These are phyloP conservation scores for Dysmachus trigonus DNA, from an alignment of 2,888 invertebrate species.

Conservation along the genomic window DNA sequence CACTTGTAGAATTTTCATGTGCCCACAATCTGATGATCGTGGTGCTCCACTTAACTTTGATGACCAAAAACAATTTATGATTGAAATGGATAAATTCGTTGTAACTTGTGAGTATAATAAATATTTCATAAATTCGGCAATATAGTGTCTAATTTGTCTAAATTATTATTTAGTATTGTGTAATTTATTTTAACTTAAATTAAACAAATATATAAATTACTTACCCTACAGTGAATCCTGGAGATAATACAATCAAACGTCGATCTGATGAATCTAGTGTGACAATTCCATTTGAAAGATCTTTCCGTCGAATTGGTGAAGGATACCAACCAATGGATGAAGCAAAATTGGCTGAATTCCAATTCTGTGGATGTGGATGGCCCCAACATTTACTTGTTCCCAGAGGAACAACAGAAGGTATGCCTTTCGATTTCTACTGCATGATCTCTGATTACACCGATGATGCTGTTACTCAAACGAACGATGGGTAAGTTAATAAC, in stretches of 20 bases:
- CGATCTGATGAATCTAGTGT: slow-evolving; percentile 77
- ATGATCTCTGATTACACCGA: slow-evolving; percentile 79
- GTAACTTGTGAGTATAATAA: slow-evolving; percentile 67
- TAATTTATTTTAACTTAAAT: neutral
- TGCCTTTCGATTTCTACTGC: slow-evolving; percentile 74
- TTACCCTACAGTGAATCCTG: slow-evolving; percentile 71
- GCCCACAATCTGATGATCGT: slow-evolving; percentile 73
- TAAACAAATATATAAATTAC: neutral
- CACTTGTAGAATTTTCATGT: slow-evolving; percentile 74
- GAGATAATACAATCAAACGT: slow-evolving; percentile 73
- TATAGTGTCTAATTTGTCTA: neutral
- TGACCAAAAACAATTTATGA: slow-evolving; percentile 71
- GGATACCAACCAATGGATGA: slow-evolving; percentile 65
- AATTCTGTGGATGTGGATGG: slow-evolving; percentile 91
- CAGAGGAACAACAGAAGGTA: slow-evolving; percentile 74
- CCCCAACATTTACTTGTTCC: slow-evolving; percentile 83
- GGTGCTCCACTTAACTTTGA: slow-evolving; percentile 68
- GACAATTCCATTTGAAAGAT: slow-evolving; percentile 83
- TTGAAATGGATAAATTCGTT: slow-evolving; percentile 75
- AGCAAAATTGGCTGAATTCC: slow-evolving; percentile 68
- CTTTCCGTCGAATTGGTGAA: slow-evolving; percentile 76
- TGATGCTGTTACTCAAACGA: slow-evolving; percentile 65
- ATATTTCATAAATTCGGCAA: neutral
- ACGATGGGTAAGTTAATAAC: slow-evolving; percentile 45
- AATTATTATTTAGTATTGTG: too few species aligned